Conservation (phyloP, 1,140 invertebrate genomes). For the Nasonia longicornis region DNA sequence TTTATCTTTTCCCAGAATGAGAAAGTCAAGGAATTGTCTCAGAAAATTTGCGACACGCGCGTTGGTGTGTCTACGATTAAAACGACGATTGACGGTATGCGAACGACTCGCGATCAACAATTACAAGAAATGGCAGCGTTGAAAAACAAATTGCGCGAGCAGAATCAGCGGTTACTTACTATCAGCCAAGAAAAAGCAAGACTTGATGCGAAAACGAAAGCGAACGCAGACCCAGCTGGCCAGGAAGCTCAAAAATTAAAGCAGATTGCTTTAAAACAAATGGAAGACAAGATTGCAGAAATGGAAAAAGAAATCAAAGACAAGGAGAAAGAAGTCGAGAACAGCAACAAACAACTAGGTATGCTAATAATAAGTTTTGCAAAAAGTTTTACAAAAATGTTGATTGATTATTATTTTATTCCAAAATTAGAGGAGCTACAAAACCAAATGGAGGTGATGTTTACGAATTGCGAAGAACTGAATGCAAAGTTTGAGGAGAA, state of each 20-base stretch:
- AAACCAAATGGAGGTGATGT: slow-evolving; percentile 71
- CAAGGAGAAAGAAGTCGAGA: slow-evolving; percentile 83
- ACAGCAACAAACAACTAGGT: slow-evolving; percentile 80
- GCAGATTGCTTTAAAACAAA: slow-evolving; percentile 86
- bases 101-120: slow-evolving; percentile 88
- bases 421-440: slow-evolving; percentile 73
- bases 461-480: slow-evolving; percentile 72
- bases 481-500: slow-evolving; percentile 73
- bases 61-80: slow-evolving; percentile 93
- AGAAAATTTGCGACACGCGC: slow-evolving; percentile 89
- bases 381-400: not conserved
- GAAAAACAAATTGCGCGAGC: slow-evolving; percentile 86
- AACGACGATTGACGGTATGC: slow-evolving; percentile 96
- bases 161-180: slow-evolving; percentile 83
- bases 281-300: slow-evolving; percentile 80
- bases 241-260: slow-evolving; percentile 79
- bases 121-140: slow-evolving; percentile 90
- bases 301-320: slow-evolving; percentile 77
- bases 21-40: slow-evolving; percentile 87
- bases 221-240: slow-evolving; percentile 70
- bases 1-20: slow-evolving; percentile 72
- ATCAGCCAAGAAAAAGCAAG: slow-evolving; percentile 87
- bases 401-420: not conserved
- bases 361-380: not conserved
- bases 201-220: slow-evolving; percentile 81